phyloP scores from a whole-genome alignment of 1,140 invertebrate species.

The Cheumatopsyche charites region DNA sequence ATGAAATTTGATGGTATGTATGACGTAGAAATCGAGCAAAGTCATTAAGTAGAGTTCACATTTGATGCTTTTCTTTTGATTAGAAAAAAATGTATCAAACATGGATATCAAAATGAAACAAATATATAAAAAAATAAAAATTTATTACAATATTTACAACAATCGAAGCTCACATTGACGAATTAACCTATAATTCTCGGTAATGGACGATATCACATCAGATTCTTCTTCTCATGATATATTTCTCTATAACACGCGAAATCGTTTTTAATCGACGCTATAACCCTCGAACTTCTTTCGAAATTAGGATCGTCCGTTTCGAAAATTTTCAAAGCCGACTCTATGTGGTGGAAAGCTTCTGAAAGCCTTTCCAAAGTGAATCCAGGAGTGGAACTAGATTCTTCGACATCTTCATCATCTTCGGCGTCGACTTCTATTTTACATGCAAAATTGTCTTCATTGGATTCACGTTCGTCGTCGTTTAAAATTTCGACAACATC shows the following conservation, averaged over 20 bases:
- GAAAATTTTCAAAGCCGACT: constrained; percentile 14
- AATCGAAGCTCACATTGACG: neutral
- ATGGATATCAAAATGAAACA: no score
- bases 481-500: neutral
- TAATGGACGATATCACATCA: neutral
- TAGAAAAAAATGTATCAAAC: no score
- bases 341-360: constrained; percentile 13
- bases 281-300: constrained; percentile 12
- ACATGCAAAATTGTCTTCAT: neutral
- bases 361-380: neutral
- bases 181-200: neutral
- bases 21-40: no score
- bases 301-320: constrained; percentile 10
- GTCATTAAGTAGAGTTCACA: no score
- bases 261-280: neutral
- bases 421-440: neutral
- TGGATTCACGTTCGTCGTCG: neutral
- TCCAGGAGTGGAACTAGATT: neutral
- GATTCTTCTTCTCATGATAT: constrained; percentile 19
- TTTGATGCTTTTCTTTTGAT: no score
- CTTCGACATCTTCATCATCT: neutral
- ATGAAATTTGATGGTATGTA: no score
- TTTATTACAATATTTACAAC: neutral
- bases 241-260: constrained; percentile 25
- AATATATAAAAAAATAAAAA: no score